Base-by-base conservation (phyloP, 2,113 vertebrate species). In the Sebastes fasciatus region DNA sequence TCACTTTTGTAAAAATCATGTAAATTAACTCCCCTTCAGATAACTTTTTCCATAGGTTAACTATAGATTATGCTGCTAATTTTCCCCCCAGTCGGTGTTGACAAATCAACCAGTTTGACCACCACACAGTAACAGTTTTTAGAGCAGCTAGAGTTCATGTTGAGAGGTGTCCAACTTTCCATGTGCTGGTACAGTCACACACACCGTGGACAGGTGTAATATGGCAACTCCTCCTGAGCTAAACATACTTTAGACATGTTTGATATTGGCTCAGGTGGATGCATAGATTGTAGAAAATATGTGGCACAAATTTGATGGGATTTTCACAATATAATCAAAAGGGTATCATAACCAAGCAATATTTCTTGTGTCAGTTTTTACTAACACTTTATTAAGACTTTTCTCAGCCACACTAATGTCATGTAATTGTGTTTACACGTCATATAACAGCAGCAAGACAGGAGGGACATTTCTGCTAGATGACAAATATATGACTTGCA, bases 1-100 rank as follows among this genome's bases (percentile, higher is more conserved):
- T 92, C 90, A 93, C 90, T 89, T 92, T 87, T 77, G 66, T 11
- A 91, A 83, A 93, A 83, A 93, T 78, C 87, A 88, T 89, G 86
- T 93, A 93, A 88, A 92, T 91, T 49, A 76, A 91, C 87, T 85
- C 72, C 21, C 16, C 64, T 72, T 45, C 45, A 8, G 82, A 87
- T 85, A 93, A 94, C 86, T 94, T 92, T 34, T 91, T 86, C 12
- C 8, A 58, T 73, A 52, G 62, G 82, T 74, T 34, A 34, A 34
- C 34, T 34, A 77, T 64, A 70, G 55, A 74, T 83, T 10, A 48
- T 49, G 58, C 46, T 54, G 34, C 34, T 34, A 34, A 34, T 34
- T 63, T 78, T 54, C 60, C 19, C 80, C 62, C 26, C 83, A 66
- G 49, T 69, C 21, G n/a, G 65, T 83, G 82, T 81, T 83, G 83